A percentile compares a stretch with the other conserved stretches of the same genome.
Conservation (phyloP, 2,888 invertebrate species). For the Cosmia pyralina region DNA sequence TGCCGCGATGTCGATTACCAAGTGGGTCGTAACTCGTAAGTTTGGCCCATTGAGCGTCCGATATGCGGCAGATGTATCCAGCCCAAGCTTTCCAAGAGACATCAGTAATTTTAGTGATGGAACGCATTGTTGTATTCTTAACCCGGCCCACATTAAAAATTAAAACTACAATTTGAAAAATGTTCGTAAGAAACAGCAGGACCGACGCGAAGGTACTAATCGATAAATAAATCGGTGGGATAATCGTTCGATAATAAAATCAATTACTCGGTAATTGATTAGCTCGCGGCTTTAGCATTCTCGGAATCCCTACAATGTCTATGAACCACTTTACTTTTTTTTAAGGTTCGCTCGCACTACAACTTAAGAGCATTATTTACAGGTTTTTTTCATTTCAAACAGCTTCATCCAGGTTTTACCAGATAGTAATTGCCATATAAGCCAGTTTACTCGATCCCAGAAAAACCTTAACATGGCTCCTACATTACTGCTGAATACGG, state of each 20-base stretch:
- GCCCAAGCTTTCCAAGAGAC: too few relatives aligned
- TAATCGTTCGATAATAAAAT: constrained; percentile 53
- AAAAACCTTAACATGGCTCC: constrained; percentile 73
- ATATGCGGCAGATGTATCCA: too few relatives aligned
- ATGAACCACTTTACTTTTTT: constrained; percentile 64
- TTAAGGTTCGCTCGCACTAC: constrained; percentile 35
- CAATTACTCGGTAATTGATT: constrained; percentile 70
- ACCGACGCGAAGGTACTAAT: constrained; percentile 22
- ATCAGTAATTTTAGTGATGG: too few relatives aligned
- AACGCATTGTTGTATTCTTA: too few relatives aligned
- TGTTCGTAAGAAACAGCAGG: not conserved
- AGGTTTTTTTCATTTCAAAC: constrained; percentile 74
- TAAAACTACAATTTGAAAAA: constrained; percentile 30
- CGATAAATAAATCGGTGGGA: constrained; percentile 53
- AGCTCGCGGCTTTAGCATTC: constrained; percentile 58
- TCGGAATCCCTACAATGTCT: constrained; percentile 63
- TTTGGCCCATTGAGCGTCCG: too few relatives aligned
- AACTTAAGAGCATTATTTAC: constrained; percentile 61
- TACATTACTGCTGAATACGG: constrained; percentile 63
- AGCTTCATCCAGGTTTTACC: constrained; percentile 76
- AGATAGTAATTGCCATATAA: constrained; percentile 79
- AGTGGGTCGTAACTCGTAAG: too few relatives aligned
- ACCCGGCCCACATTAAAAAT: too few relatives aligned
- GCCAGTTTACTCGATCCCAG: constrained; percentile 66
- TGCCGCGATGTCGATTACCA: too few relatives aligned